phyloP scores from a whole-genome alignment of 2,888 invertebrate species.

The Unio pictorum region DNA sequence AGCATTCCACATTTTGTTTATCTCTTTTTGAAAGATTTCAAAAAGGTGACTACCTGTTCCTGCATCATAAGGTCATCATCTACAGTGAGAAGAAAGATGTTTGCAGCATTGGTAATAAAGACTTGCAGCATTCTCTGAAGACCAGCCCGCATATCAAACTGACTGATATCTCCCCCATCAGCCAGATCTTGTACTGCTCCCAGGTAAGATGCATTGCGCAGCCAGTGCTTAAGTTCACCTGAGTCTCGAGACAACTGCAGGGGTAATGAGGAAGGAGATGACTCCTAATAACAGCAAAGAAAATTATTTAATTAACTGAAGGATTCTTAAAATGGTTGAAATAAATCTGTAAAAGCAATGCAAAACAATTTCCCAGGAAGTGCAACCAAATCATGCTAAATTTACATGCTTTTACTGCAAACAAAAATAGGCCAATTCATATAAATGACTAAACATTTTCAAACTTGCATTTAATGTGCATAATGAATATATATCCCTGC shows the following conservation, averaged over 20 bases:
- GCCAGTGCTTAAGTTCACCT: constrained; percentile 38
- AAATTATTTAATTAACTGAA: too few species aligned
- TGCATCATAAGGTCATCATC: constrained; percentile 45
- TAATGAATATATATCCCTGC: too few species aligned
- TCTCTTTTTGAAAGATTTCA: neutral
- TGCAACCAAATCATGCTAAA: too few species aligned
- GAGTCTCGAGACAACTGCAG: constrained; percentile 36
- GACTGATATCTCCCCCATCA: constrained; percentile 48
- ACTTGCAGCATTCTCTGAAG: constrained; percentile 81
- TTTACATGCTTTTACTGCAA: too few species aligned
- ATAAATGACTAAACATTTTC: too few species aligned
- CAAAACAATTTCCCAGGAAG: too few species aligned
- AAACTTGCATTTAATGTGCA: too few species aligned
- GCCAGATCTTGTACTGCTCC: constrained; percentile 63
- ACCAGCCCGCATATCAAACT: constrained; percentile 67
- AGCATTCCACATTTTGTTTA: neutral
- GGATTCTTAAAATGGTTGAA: too few species aligned
- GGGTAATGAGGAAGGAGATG: constrained; percentile 43
- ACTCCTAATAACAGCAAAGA: constrained; percentile 39
- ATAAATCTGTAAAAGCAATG: too few species aligned
- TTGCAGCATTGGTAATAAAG: constrained; percentile 95
- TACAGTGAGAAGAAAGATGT: constrained; percentile 81
- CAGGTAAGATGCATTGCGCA: constrained; percentile 62
- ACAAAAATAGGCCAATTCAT: too few species aligned
- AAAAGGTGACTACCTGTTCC: constrained; percentile 49